Conservation (phyloP, 2,888 invertebrate species). For the Chirona hameri region DNA sequence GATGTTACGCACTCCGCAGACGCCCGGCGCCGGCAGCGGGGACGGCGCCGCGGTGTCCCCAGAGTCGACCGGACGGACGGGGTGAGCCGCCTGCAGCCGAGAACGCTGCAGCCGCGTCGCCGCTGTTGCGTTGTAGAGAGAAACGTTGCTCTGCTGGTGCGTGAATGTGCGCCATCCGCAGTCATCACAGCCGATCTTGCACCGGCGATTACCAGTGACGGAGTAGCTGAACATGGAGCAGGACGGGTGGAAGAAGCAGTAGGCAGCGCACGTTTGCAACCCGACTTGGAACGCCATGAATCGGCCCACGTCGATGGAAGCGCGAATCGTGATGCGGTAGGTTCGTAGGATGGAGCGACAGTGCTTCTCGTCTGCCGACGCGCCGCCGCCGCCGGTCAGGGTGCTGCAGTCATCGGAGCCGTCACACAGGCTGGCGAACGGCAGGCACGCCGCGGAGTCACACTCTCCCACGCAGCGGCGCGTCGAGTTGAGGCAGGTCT, state of each 20-base stretch:
- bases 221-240: constrained; percentile 7
- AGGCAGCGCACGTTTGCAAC: background rate
- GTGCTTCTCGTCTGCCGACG: no score
- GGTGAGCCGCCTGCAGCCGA: background rate
- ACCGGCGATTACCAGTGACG: background rate
- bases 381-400: background rate
- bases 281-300: background rate
- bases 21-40: background rate
- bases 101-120: background rate
- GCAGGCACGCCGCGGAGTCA: no score
- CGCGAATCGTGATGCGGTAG: no score
- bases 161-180: background rate
- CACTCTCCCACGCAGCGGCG: no score
- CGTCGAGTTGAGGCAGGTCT: no score
- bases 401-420: background rate
- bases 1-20: background rate
- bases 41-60: no score
- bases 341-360: no score
- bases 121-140: background rate
- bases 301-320: background rate
- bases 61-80: no score
- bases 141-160: background rate
- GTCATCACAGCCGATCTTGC: constrained; percentile 1
- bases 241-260: constrained; percentile 7
- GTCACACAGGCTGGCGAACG: background rate